Evolutionary conservation across 2,113 vertebrate species (phyloP).

Genomic region (Eolophus roseicapilla): DNA sequence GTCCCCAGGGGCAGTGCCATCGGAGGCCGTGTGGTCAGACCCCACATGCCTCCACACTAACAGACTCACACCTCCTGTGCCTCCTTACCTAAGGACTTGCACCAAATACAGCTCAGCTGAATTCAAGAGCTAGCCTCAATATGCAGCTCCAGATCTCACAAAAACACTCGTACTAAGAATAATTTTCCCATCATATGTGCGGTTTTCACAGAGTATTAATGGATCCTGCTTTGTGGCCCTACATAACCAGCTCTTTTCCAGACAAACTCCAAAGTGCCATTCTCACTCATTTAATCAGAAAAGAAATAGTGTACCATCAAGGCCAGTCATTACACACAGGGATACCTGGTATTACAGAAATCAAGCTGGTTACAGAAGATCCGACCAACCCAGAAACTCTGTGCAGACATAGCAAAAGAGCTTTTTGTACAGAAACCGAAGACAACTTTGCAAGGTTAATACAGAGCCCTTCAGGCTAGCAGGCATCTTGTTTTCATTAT

Average conservation of each 20-base stretch:
- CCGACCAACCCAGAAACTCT: not conserved
- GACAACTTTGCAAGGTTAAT: not conserved
- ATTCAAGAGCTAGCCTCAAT: not conserved
- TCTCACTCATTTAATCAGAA: not conserved
- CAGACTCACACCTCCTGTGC: not conserved
- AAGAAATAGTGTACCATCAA: not conserved
- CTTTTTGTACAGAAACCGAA: not conserved
- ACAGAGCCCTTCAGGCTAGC: not conserved
- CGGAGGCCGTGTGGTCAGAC: accelerated
- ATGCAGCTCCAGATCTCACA: not conserved
- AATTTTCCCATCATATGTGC: not conserved
- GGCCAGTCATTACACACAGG: not conserved
- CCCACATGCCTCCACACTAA: not conserved
- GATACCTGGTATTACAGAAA: not conserved
- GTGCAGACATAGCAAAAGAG: not conserved
- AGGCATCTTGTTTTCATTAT: not conserved
- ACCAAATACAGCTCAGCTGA: not conserved
- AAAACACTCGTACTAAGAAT: conserved; percentile 12
- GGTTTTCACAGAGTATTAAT: not conserved
- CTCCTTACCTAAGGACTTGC: not conserved
- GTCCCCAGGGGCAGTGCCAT: not conserved
- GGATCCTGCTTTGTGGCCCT: not conserved
- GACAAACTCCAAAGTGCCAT: not conserved
- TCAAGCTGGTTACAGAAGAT: not conserved
- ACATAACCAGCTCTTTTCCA: not conserved